Base-by-base conservation (phyloP, 2,113 vertebrate genomes). In the Corythoichthys intestinalis region DNA sequence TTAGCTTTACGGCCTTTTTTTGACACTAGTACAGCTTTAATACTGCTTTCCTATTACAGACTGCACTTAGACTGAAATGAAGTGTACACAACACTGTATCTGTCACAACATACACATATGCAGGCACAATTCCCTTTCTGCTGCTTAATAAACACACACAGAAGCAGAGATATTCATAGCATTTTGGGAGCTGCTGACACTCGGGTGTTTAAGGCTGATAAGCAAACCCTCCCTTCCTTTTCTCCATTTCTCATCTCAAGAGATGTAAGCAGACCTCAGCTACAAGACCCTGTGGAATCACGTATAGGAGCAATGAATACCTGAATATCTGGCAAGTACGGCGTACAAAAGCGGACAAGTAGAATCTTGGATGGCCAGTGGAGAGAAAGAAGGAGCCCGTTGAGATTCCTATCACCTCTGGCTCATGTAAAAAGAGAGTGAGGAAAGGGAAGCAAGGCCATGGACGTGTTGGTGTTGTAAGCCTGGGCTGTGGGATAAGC, bases 141-240 rank as follows among this genome's bases (percentile, higher is more conserved):
- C 54, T 75, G 60, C 76, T 79, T 82, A 83, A 87, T 85, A 88
- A 78, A 79, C 75, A 78, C 75, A 84, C 69, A 79, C 59, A 69
- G 60, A 81, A 61, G 57, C 17, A 74, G 57, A 69, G 70, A 82
- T 84, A 88, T 79, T 76, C 72, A 71, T 66, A 76, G 83, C 86
- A 77, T 82, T 78, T 72, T 62, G 66, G 79, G 68, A 83, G 71
- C 80, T 72, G 81, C 83, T 56, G 70, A 77, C 87, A 72, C 75
- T 86, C 71, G 69, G 75, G 77, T 90, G 87, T 81, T 82, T 67
- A 78, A 80, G 81, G 79, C 69, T 76, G 86, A 89, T 90, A 91
- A 91, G 86, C 69, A 77, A 66, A 79, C 64, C 74, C 41, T 61
- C 79, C 72, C 66, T 63, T 72, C 75, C 72, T 70, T 81, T 64